Evolutionary conservation across 2,113 vertebrate species (phyloP).

Genomic region (Cebus imitator): DNA sequence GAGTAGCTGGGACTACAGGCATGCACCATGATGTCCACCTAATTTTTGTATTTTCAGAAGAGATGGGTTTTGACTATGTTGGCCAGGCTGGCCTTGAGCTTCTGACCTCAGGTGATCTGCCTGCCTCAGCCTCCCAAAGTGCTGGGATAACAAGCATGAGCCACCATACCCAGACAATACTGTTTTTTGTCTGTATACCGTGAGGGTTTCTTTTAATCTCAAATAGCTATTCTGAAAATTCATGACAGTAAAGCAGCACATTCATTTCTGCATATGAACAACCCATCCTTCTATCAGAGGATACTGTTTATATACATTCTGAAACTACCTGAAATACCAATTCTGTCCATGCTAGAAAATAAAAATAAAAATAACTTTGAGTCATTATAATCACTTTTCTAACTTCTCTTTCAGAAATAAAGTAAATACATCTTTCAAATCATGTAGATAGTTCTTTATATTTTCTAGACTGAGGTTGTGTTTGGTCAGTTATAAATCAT

Average conservation of each 20-base stretch:
- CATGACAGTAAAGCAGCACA: background rate
- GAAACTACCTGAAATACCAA: background rate
- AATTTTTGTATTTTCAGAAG: no score
- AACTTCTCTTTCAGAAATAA: background rate
- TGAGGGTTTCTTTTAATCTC: background rate
- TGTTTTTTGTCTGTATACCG: background rate
- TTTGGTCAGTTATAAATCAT: background rate
- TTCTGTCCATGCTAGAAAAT: background rate
- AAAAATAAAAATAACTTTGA: background rate
- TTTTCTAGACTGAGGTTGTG: background rate
- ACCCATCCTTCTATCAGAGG: background rate
- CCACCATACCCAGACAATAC: no score
- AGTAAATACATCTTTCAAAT: constrained; percentile 27
- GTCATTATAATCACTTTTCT: background rate
- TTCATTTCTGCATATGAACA: background rate
- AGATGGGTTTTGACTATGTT: no score
- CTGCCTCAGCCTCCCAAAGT: no score
- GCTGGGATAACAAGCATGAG: no score
- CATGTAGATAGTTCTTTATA: background rate
- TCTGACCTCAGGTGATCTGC: no score
- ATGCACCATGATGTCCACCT: no score
- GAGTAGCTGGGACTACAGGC: no score
- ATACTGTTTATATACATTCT: background rate
- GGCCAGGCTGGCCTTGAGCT: no score
- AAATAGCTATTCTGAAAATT: background rate